Base-by-base conservation (phyloP, 2,888 invertebrate species). In the Stenodera caucasica region DNA sequence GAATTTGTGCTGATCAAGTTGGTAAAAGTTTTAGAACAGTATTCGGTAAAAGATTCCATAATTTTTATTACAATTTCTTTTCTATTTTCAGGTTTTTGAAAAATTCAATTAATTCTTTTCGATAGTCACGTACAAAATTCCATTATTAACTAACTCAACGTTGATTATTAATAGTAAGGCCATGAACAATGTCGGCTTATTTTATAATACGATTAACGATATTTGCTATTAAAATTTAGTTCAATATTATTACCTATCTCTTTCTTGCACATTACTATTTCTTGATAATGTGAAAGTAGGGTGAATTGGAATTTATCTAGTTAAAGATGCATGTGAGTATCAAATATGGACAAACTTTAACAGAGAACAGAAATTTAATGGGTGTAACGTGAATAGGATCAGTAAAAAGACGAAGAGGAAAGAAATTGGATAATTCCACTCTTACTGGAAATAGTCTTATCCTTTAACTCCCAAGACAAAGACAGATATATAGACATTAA, bases 1-100 rank as follows among this genome's bases (percentile, higher is more conserved):
- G 23, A 45, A 45, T 45, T 45, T 45, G 45, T 45, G 18, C 40
- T 40, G 40, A 40, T 40, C 15, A 18, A 45, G 6, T 45, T 45
- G 21, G 11, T 18, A n/a, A 45, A 45, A 45, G 12, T 45, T 45
- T 45, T 1, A 9, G 1, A 15, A 15, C 26, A 26, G 26, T n/a
- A n/a, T n/a, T n/a, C n/a, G n/a, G n/a, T n/a, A n/a, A n/a, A n/a
- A n/a, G n/a, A n/a, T n/a, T n/a, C n/a, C n/a, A n/a, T n/a, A n/a
- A n/a, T n/a, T n/a, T n/a, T n/a, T n/a, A n/a, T n/a, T n/a, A n/a
- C n/a, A n/a, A n/a, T n/a, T n/a, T n/a, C n/a, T n/a, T n/a, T n/a
- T n/a, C n/a, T n/a, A n/a, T n/a, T n/a, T n/a, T n/a, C n/a, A n/a
- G n/a, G n/a, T n/a, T n/a, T n/a, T n/a, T n/a, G n/a, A n/a, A n/a